phyloP scores from a whole-genome alignment of 2,113 vertebrate genomes.

The Caracal caracal region DNA sequence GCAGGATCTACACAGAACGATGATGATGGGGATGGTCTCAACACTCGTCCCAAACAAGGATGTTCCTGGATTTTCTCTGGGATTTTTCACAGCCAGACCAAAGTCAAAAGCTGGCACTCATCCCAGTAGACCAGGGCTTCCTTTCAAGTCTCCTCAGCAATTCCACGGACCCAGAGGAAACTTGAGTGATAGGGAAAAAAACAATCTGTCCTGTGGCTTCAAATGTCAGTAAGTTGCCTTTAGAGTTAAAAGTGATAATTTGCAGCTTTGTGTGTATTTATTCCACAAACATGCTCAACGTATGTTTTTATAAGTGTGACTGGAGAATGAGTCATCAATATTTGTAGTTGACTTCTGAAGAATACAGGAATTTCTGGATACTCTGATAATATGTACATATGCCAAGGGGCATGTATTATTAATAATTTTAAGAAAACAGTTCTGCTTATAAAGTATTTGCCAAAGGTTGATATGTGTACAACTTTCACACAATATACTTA shows the following conservation, averaged over 20 bases:
- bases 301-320: background rate
- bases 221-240: constrained; percentile 4
- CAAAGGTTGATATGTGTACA: background rate
- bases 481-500: background rate
- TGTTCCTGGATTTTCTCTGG: constrained; percentile 54
- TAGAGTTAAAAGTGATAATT: background rate
- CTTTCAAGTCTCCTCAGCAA: constrained; percentile 23
- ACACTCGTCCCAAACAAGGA: background rate
- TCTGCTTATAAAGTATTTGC: background rate
- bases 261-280: background rate
- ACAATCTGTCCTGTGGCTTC: background rate
- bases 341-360: constrained; percentile 24
- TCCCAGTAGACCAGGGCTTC: constrained; percentile 25
- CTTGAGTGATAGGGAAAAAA: background rate
- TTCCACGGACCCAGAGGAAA: constrained; percentile 24
- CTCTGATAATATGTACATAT: background rate
- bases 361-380: background rate
- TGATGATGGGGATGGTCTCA: background rate
- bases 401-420: background rate
- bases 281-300: background rate
- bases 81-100: constrained; percentile 43
- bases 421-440: background rate
- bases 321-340: background rate
- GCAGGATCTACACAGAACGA: background rate
- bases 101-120: constrained; percentile 1